phyloP scores from a whole-genome alignment of 2,888 invertebrate species.

The Philaethria dido region DNA sequence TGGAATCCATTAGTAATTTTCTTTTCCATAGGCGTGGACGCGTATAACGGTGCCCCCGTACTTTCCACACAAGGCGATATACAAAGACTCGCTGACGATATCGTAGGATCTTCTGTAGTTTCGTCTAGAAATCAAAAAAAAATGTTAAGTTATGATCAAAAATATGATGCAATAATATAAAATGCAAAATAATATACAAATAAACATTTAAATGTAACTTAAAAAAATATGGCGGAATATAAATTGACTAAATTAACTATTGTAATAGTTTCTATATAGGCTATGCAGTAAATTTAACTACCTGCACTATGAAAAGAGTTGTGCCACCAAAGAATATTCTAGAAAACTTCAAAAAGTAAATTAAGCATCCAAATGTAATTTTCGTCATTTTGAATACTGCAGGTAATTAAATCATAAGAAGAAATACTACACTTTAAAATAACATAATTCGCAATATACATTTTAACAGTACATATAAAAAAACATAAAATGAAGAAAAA shows the following conservation, averaged over 20 bases:
- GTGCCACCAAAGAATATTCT: no score
- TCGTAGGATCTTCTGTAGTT: slow-evolving; percentile 67
- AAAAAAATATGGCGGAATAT: not conserved
- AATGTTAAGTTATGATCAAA: not conserved
- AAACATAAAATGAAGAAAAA: slow-evolving; percentile 38
- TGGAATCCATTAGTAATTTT: slow-evolving; percentile 61
- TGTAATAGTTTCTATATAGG: not conserved
- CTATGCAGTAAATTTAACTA: not conserved
- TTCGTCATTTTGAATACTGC: not conserved
- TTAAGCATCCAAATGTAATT: no score
- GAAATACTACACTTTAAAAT: not conserved
- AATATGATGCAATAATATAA: not conserved
- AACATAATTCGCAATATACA: not conserved
- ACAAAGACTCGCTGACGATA: slow-evolving; percentile 74
- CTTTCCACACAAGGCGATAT: slow-evolving; percentile 63
- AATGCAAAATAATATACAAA: slow-evolving; percentile 1
- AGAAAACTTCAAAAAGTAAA: no score
- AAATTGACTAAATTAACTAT: not conserved
- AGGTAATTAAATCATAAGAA: not conserved
- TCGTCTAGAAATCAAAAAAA: slow-evolving; percentile 56
- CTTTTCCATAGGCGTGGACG: slow-evolving; percentile 61
- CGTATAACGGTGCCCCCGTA: slow-evolving; percentile 49
- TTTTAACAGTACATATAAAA: slow-evolving; percentile 26
- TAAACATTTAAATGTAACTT: not conserved
- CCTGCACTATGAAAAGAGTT: not conserved